These are phyloP conservation scores for Zaprionus nigranus DNA, from an alignment of 1,140 invertebrate genomes.

Conservation along the genomic window DNA sequence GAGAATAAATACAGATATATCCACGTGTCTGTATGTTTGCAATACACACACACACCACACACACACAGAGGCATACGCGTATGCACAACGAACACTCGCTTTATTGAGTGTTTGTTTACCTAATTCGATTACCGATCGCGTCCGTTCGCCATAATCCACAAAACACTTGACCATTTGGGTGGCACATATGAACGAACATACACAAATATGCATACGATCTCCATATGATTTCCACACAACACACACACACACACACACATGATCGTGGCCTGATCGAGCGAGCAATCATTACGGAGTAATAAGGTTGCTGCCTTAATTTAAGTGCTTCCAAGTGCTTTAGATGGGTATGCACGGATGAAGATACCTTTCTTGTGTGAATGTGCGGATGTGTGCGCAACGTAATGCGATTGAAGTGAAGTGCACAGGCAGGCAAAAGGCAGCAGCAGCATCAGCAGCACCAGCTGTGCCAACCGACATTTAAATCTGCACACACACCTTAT, in stretches of 20 bases:
- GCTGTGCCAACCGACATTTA: slow-evolving; percentile 6
- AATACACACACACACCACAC: neutral
- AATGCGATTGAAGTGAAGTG: slow-evolving; percentile 28
- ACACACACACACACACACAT: neutral
- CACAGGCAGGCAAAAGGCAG: neutral
- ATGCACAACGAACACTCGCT: slow-evolving; percentile 80
- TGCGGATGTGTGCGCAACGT: slow-evolving; percentile 17
- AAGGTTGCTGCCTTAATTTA: slow-evolving; percentile 57
- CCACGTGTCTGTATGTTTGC: slow-evolving; percentile 36
- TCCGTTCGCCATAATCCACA: slow-evolving; percentile 79
- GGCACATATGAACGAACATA: slow-evolving; percentile 55
- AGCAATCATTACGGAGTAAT: slow-evolving; percentile 48
- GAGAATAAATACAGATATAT: slow-evolving; percentile 7
- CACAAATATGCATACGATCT: slow-evolving; percentile 31
- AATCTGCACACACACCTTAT: slow-evolving; percentile 10
- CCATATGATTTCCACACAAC: slow-evolving; percentile 10
- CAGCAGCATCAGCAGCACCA: neutral
- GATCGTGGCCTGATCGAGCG: slow-evolving; percentile 16
- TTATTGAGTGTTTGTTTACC: slow-evolving; percentile 80
- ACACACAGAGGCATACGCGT: slow-evolving; percentile 35
- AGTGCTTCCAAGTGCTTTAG: slow-evolving; percentile 39
- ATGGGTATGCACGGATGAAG: slow-evolving; percentile 23
- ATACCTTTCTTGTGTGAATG: slow-evolving; percentile 18
- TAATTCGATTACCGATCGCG: slow-evolving; percentile 82
- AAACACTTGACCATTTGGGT: slow-evolving; percentile 80